Base-by-base conservation (phyloP, 2,113 vertebrate genomes). In the Narcine bancroftii region DNA sequence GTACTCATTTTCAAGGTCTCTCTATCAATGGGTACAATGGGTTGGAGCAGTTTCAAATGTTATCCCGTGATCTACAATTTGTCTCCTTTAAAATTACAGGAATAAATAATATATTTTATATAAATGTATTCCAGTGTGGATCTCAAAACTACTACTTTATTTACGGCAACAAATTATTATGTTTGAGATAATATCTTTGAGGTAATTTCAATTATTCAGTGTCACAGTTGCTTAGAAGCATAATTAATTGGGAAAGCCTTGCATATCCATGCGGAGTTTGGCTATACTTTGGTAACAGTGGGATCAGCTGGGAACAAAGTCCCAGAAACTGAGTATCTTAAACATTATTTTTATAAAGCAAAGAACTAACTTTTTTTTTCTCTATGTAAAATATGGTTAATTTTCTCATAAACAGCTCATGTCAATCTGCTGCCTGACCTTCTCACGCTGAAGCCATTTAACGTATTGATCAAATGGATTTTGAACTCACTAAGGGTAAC, bases 161-260 rank as follows among this genome's bases (percentile, higher is more conserved):
- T 87, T 39, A 63, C 39, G 56, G 56, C 15, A 19, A 87, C 45
- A 91, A 66, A 33, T 29, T 69, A 69, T 69, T 24, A 66, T 69
- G 26, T 33, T 66, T 91, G 66, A 69, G 63, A 69, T 24, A 66
- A 91, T 39, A 5, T 45, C 39, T 63, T 63, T 69, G 21, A 39
- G 63, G 65, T 69, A 66, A 91, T 91, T 91, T 69, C 36, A 91
- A 91, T 91, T 91, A 66, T 91, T 69, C 21, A 91, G 33, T 85
- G n/a, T 4, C 5, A 17, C 24, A 69, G 29, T 33, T 83, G 47
- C 29, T 13, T 33, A 6, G 50, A 56, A 53, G 13, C 50, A 85
- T 56, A 81, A n/a, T 33, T 85, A 36, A 85, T 85, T 85, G 50
- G 11, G 29, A 56, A 36, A 85, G 56, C 11, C 53, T 53, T 69